A percentile compares a stretch with the other conserved stretches of the same genome.
Conservation (phyloP, 2,888 invertebrate species). For the Diarsia rubi region DNA sequence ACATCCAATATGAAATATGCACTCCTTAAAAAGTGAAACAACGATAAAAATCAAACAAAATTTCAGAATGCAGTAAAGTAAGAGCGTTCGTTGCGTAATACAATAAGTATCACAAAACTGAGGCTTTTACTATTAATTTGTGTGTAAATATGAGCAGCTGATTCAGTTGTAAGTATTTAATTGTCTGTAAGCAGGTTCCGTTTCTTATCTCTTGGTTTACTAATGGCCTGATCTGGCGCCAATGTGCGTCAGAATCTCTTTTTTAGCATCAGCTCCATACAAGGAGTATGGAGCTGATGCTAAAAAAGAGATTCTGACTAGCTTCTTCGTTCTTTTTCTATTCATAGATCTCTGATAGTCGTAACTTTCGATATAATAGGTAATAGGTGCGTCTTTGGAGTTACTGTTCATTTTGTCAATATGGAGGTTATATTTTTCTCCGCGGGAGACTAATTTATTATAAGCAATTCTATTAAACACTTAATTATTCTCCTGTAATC, state of each 20-base stretch:
- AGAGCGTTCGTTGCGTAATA: not conserved
- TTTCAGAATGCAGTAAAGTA: not conserved
- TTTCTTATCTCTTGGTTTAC: constrained; percentile 4
- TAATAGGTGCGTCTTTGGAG: not conserved
- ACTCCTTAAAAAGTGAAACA: constrained; percentile 5
- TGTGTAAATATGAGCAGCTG: constrained; percentile 4
- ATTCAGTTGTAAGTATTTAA: constrained; percentile 21
- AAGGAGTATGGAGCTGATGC: too few relatives aligned
- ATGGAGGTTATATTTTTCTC: not conserved
- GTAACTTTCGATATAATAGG: too few relatives aligned
- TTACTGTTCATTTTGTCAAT: not conserved
- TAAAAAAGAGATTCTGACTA: too few relatives aligned
- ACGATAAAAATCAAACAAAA: not conserved
- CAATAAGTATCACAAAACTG: not conserved
- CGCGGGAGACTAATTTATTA: constrained; percentile 1
- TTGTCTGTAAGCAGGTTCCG: not conserved
- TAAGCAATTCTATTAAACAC: not conserved
- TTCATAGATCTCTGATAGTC: too few relatives aligned
- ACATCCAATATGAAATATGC: not conserved
- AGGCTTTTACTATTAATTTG: constrained; percentile 10
- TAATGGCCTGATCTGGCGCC: not conserved
- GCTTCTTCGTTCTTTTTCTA: too few relatives aligned
- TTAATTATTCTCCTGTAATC: too few relatives aligned
- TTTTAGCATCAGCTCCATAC: too few relatives aligned
- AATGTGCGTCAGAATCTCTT: too few relatives aligned